Evolutionary conservation across 2,113 vertebrate genomes (phyloP).

Genomic region (Pleuronectes platessa): DNA sequence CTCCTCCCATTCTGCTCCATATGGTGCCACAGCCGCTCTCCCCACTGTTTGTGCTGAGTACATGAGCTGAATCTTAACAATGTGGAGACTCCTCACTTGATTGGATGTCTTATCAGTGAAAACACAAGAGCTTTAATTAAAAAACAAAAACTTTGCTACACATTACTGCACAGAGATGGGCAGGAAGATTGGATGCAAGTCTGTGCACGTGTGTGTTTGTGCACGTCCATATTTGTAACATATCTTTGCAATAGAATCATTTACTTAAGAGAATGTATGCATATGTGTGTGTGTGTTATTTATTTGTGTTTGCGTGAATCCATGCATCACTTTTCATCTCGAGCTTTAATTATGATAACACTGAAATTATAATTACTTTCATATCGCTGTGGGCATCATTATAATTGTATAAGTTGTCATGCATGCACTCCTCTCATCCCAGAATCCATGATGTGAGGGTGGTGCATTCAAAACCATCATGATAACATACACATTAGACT

Average conservation of each 20-base stretch:
- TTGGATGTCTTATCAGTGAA: conserved; percentile 65
- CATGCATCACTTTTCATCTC: conserved; percentile 31
- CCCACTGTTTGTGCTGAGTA: conserved; percentile 21
- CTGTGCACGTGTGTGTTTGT: not conserved
- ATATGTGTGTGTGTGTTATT: conserved; percentile 8
- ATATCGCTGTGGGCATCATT: conserved; percentile 16
- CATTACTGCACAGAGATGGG: conserved; percentile 59
- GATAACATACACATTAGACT: not conserved
- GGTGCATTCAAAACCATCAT: not conserved
- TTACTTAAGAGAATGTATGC: not conserved
- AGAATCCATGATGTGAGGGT: not conserved
- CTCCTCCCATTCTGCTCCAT: conserved; percentile 29
- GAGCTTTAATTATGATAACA: conserved; percentile 53
- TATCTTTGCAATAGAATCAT: conserved; percentile 3
- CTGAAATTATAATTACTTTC: conserved; percentile 33
- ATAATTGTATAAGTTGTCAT: conserved; percentile 24
- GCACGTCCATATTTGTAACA: not conserved
- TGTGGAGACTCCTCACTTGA: conserved; percentile 63
- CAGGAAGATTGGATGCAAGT: conserved; percentile 40
- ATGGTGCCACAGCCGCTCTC: conserved; percentile 38
- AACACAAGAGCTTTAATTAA: conserved; percentile 75
- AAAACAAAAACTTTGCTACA: conserved; percentile 61
- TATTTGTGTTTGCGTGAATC: conserved; percentile 3
- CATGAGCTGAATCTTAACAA: conserved; percentile 53
- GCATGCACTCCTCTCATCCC: conserved; percentile 18